These are phyloP conservation scores for Bryconaethiops microstoma DNA, from an alignment of 2,797 vertebrate genomes.

Conservation along the genomic window DNA sequence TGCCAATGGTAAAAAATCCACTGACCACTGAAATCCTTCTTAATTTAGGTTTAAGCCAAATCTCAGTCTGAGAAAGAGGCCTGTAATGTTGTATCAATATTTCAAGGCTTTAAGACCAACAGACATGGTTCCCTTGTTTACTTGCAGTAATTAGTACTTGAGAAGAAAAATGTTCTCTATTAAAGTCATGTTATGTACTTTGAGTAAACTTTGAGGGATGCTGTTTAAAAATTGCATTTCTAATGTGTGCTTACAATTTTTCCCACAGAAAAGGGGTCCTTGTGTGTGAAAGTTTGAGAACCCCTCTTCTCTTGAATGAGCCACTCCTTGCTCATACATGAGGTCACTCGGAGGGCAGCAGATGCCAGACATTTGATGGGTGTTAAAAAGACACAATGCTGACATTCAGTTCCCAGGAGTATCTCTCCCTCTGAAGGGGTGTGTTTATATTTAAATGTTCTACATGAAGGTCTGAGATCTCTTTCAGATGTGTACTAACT, in stretches of 20 bases:
- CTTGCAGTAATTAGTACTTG: too few species aligned
- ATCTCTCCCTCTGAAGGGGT: constrained; percentile 1
- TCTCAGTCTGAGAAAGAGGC: background rate
- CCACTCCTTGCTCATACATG: background rate
- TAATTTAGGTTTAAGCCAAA: background rate
- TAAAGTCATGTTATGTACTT: too few species aligned
- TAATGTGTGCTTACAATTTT: too few species aligned
- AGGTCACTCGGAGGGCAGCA: constrained; percentile 6
- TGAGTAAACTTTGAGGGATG: too few species aligned
- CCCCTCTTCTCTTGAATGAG: background rate
- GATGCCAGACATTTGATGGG: background rate
- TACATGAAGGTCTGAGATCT: constrained; percentile 12
- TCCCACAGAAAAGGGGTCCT: too few species aligned
- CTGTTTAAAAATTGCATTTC: too few species aligned
- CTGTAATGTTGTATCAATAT: too few species aligned
- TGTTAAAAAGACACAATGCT: background rate
- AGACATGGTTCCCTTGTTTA: too few species aligned
- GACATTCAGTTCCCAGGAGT: background rate
- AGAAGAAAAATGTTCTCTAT: too few species aligned
- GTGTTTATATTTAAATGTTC: constrained; percentile 4
- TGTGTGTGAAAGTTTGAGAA: too few species aligned
- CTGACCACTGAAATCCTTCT: background rate
- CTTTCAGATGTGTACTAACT: background rate
- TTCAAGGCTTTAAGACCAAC: too few species aligned
- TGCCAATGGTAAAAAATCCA: background rate